Evolutionary conservation across 2,888 invertebrate genomes (phyloP).

Genomic region (Chirona hameri): DNA sequence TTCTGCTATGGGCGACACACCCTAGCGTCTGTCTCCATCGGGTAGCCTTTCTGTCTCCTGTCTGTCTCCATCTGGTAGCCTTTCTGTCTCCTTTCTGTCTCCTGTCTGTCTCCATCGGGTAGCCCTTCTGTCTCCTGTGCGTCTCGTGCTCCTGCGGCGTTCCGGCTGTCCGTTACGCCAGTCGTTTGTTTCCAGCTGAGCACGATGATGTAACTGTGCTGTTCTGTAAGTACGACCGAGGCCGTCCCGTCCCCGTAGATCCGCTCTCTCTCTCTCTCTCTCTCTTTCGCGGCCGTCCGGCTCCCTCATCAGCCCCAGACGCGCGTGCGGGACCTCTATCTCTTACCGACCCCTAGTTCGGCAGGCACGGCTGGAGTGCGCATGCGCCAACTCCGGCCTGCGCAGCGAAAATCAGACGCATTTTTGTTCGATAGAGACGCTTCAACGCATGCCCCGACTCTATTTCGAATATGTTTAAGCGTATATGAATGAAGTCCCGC

Average conservation of each 20-base stretch:
- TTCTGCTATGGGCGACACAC: no score
- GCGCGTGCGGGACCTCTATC: background rate
- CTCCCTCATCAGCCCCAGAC: background rate
- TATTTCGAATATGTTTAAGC: background rate
- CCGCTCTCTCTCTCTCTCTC: no score
- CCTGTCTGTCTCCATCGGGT: background rate
- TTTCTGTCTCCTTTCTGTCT: conserved; percentile 5
- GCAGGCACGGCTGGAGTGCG: background rate
- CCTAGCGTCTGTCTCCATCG: background rate
- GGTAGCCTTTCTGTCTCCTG: background rate
- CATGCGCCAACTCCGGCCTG: background rate
- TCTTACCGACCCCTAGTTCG: background rate
- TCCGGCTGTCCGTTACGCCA: conserved; percentile 31
- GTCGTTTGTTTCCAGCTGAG: conserved; percentile 56
- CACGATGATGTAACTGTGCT: conserved; percentile 75
- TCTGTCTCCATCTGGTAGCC: conserved; percentile 31
- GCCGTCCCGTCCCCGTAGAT: background rate
- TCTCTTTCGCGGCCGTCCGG: background rate
- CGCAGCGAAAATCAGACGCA: background rate
- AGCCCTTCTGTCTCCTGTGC: background rate
- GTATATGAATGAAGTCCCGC: background rate
- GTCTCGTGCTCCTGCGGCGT: background rate
- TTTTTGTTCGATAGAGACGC: background rate
- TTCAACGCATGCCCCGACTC: background rate
- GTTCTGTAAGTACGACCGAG: conserved; percentile 67